These are phyloP conservation scores for Rutilus rutilus DNA, from an alignment of 2,113 vertebrate genomes.

Conservation along the genomic window DNA sequence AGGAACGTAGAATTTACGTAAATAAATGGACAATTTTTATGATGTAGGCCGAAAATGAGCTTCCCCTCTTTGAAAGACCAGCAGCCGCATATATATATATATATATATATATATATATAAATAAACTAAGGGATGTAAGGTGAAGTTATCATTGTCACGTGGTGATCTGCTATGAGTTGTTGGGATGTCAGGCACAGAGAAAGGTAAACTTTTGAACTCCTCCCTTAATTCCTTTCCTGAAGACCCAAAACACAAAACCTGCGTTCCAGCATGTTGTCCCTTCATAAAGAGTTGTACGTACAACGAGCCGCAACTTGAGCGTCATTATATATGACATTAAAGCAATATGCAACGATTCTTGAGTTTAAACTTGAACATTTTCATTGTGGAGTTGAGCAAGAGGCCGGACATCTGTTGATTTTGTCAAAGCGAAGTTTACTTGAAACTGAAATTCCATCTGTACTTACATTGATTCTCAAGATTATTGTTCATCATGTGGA, in stretches of 20 bases:
- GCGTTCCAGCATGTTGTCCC: not conserved
- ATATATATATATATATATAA: too few relatives aligned
- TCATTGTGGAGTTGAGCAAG: not conserved
- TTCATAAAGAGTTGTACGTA: not conserved
- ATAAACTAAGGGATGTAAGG: too few relatives aligned
- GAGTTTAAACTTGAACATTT: not conserved
- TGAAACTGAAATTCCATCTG: not conserved
- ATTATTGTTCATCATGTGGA: constrained; percentile 24
- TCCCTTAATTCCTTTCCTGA: constrained; percentile 25
- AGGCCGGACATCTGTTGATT: not conserved
- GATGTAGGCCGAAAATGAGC: too few relatives aligned
- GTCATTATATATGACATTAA: constrained; percentile 4
- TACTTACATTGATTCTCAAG: not conserved
- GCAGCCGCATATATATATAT: too few relatives aligned
- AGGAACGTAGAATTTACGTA: too few relatives aligned
- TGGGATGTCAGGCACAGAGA: not conserved
- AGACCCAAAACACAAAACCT: not conserved
- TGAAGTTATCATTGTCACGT: not conserved
- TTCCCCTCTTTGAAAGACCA: too few relatives aligned
- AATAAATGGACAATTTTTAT: too few relatives aligned
- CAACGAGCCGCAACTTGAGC: not conserved
- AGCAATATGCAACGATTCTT: not conserved
- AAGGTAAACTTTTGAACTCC: not conserved
- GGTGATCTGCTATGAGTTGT: too few relatives aligned
- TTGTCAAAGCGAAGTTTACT: not conserved